Conservation (phyloP, 2,888 invertebrate genomes). For the Gonocerus acuteangulatus region DNA sequence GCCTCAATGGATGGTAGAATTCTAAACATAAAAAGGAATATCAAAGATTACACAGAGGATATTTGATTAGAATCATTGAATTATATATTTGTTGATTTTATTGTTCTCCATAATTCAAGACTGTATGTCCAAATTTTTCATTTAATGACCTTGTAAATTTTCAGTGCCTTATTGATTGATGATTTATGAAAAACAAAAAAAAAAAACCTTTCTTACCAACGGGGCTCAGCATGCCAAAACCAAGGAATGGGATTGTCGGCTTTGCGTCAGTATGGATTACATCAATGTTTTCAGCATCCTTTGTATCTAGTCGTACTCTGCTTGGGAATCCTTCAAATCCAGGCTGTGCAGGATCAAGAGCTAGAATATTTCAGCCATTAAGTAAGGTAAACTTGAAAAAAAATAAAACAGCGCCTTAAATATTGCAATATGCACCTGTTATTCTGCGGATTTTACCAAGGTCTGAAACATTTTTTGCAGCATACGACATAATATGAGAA, state of each 20-base stretch:
- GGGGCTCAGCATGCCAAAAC: constrained; percentile 52
- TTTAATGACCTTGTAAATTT: too few species aligned
- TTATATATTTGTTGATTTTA: too few species aligned
- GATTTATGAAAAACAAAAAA: background rate
- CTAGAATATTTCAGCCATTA: constrained; percentile 39
- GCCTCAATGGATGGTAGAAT: too few species aligned
- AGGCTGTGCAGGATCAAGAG: constrained; percentile 57
- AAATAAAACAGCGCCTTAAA: too few species aligned
- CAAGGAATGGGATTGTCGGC: constrained; percentile 48
- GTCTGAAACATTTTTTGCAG: constrained; percentile 45
- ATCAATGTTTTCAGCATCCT: constrained; percentile 55
- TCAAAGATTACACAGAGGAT: too few species aligned
- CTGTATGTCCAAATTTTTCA: too few species aligned
- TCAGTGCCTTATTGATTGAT: too few species aligned
- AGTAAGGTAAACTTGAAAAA: too few species aligned
- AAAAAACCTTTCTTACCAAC: constrained; percentile 42
- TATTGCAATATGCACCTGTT: constrained; percentile 44
- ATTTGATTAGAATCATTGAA: too few species aligned
- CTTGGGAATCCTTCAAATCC: constrained; percentile 48
- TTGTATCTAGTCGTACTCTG: constrained; percentile 48
- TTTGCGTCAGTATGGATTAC: constrained; percentile 56
- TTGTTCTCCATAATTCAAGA: too few species aligned
- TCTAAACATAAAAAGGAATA: too few species aligned
- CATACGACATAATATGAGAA: constrained; percentile 54
- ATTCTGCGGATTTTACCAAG: constrained; percentile 47